Percentiles rank a stretch among this genome's conserved stretches.
Evolutionary conservation across 2,797 vertebrate species (phyloP).

Genomic region (Caiman crocodilus): DNA sequence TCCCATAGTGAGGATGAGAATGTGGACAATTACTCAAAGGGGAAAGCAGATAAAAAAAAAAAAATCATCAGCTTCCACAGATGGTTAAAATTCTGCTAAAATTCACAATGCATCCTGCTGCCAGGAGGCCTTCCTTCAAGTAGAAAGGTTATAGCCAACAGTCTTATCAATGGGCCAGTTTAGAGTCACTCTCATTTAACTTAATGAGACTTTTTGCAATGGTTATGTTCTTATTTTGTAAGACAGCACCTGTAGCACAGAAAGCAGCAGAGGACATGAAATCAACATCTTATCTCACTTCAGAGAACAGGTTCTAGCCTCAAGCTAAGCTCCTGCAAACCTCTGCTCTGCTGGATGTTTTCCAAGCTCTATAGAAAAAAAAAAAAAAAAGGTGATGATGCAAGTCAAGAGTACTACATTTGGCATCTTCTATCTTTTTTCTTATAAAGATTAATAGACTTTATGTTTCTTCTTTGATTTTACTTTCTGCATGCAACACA

Average conservation of each 20-base stretch:
- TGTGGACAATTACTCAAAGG: no score
- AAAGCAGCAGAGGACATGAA: conserved; percentile 23
- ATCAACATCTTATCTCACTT: not conserved
- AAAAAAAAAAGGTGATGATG: conserved; percentile 61
- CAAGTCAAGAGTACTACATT: conserved; percentile 53
- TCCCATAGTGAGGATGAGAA: no score
- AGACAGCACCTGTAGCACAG: conserved; percentile 24
- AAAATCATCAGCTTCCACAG: not conserved
- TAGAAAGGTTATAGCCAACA: not conserved
- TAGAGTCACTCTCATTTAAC: not conserved
- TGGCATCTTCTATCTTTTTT: conserved; percentile 67
- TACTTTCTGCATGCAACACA: conserved; percentile 53
- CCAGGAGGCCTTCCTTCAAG: not conserved
- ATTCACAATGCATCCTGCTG: not conserved
- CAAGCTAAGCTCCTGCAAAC: conserved; percentile 54
- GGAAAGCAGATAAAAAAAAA: no score
- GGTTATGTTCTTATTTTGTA: not conserved
- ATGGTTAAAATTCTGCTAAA: not conserved
- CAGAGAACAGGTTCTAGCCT: conserved; percentile 61
- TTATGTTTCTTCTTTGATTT: not conserved
- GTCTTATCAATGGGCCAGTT: not conserved
- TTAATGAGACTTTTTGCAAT: not conserved
- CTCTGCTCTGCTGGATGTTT: conserved; percentile 39
- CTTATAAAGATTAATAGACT: conserved; percentile 57
- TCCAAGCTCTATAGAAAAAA: conserved; percentile 46